These are phyloP conservation scores for Sander vitreus DNA, from an alignment of 2,113 vertebrate genomes.

Conservation along the genomic window DNA sequence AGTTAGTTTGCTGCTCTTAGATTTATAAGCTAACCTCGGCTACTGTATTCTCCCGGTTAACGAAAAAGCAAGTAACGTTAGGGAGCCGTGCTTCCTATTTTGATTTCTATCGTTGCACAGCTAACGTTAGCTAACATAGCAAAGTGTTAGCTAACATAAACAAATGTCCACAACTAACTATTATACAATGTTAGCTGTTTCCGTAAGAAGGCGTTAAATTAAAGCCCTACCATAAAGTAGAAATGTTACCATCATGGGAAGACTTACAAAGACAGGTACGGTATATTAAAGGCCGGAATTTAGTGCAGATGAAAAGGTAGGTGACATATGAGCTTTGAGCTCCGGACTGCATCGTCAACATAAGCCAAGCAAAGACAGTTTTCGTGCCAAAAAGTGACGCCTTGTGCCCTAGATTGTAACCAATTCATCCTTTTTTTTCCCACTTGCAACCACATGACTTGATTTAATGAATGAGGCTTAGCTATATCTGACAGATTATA, in stretches of 20 bases:
- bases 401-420: no score
- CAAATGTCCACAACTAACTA: neutral
- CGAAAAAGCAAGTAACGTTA: neutral
- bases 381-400: no score
- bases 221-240: no score
- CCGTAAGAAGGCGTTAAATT: no score
- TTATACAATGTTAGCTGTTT: no score
- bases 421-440: no score
- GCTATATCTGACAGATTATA: no score
- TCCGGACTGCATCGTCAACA: neutral
- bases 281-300: slow-evolving; percentile 1
- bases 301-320: neutral
- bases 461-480: no score
- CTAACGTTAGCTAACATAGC: slow-evolving; percentile 53
- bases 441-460: no score
- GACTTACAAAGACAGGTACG: neutral
- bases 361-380: no score
- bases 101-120: slow-evolving; percentile 10
- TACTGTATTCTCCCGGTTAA: neutral
- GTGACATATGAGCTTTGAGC: neutral
- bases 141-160: slow-evolving; percentile 6
- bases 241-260: no score
- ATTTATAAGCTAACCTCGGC: rapidly evolving
- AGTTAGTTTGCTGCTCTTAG: neutral
- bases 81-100: slow-evolving; percentile 20